A percentile compares a stretch with the other conserved stretches of the same genome.
These are phyloP conservation scores for Neodiprion lecontei DNA, from an alignment of 1,140 invertebrate species.

Conservation along the genomic window DNA sequence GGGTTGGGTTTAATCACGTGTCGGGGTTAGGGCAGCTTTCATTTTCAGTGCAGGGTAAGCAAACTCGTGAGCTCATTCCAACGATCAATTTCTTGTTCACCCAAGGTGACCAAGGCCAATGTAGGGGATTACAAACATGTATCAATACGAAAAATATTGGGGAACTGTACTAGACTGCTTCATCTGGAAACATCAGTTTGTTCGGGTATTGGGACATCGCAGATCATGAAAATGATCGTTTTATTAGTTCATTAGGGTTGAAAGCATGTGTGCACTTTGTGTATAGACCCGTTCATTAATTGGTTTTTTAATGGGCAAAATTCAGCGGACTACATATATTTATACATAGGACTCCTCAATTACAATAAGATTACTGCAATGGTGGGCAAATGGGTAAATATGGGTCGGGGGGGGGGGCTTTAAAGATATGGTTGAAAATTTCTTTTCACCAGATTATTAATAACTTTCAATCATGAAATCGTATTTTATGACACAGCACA, in stretches of 20 bases:
- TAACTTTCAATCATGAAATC: too few relatives aligned
- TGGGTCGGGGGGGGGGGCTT: too few relatives aligned
- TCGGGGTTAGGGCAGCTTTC: background rate
- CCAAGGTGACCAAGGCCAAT: background rate
- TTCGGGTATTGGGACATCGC: background rate
- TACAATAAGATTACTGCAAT: too few relatives aligned
- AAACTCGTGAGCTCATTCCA: background rate
- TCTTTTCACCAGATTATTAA: too few relatives aligned
- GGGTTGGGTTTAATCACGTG: background rate
- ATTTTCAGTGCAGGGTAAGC: background rate
- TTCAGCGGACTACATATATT: too few relatives aligned
- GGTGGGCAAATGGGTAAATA: too few relatives aligned
- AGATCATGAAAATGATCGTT: too few relatives aligned
- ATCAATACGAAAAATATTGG: background rate
- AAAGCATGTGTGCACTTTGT: slow-evolving; percentile 3
- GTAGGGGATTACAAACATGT: background rate
- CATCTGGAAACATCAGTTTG: background rate
- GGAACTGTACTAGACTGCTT: background rate
- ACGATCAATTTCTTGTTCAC: background rate
- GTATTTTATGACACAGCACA: too few relatives aligned
- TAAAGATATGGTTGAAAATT: too few relatives aligned
- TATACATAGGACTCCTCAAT: too few relatives aligned
- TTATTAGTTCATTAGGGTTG: background rate
- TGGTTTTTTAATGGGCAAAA: too few relatives aligned
- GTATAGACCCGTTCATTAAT: background rate